Evolutionary conservation across 2,888 invertebrate species (phyloP).

Genomic region (Meganola albula): DNA sequence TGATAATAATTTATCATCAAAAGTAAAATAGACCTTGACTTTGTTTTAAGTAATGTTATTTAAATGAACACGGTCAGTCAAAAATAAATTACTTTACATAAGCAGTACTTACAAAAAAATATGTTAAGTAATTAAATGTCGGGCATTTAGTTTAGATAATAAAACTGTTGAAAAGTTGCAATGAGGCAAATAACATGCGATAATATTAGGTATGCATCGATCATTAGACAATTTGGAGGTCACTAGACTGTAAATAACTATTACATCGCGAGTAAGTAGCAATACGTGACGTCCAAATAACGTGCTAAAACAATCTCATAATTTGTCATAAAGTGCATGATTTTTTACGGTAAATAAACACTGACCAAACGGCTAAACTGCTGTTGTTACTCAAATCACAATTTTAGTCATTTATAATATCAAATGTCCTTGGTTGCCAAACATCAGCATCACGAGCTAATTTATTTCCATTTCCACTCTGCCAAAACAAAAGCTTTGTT

Average conservation of each 20-base stretch:
- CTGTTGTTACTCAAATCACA: not conserved
- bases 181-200: constrained; percentile 15
- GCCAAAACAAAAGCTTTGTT: constrained; percentile 3
- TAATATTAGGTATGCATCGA: constrained; percentile 20
- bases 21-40: constrained; percentile 17
- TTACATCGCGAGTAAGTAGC: constrained; percentile 10
- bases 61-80: no score
- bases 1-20: constrained; percentile 15
- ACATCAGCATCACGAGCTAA: constrained; percentile 19
- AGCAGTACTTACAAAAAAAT: no score
- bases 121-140: no score
- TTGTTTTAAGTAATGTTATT: constrained; percentile 9
- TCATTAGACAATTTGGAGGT: constrained; percentile 22
- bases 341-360: no score
- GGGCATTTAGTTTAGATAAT: no score
- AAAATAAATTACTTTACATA: no score
- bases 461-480: constrained; percentile 12
- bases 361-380: constrained; percentile 1
- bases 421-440: constrained; percentile 22
- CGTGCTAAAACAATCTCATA: no score
- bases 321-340: no score
- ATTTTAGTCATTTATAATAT: not conserved
- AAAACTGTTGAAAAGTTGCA: no score
- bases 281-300: constrained; percentile 16
- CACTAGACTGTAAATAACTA: constrained; percentile 21